Percentiles rank a stretch among this genome's conserved stretches.
Conservation (phyloP, 2,888 invertebrate genomes). For the Chaitophorus viminalis region DNA sequence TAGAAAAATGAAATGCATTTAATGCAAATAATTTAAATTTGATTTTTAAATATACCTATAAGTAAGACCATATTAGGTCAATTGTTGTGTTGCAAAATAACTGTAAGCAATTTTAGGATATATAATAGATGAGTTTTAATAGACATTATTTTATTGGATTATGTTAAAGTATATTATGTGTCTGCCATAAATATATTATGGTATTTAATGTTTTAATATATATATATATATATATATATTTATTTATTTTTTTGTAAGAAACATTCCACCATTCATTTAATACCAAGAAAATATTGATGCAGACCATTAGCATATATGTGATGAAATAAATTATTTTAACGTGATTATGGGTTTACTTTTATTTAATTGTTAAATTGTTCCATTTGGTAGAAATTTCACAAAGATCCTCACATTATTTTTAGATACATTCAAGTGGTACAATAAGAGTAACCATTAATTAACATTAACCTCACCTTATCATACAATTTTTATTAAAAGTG, state of each 20-base stretch:
- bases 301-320: constrained; percentile 15
- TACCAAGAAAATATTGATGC: not conserved
- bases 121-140: constrained; percentile 15
- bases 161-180: constrained; percentile 39
- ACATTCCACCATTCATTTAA: constrained; percentile 50
- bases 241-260: constrained; percentile 45
- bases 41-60: constrained; percentile 19
- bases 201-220: constrained; percentile 18
- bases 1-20: constrained; percentile 27
- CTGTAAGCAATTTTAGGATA: constrained; percentile 34
- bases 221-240: too few relatives aligned
- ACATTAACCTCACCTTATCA: too few relatives aligned
- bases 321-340: constrained; percentile 40
- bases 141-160: constrained; percentile 41
- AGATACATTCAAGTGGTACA: too few relatives aligned
- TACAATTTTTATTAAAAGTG: too few relatives aligned
- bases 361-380: not conserved
- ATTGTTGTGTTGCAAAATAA: constrained; percentile 36
- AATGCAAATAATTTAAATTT: constrained; percentile 15
- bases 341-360: constrained; percentile 13
- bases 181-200: constrained; percentile 25
- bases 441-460: too few relatives aligned
- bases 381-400: not conserved
- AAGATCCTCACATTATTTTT: too few relatives aligned
- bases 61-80: not conserved